Conservation (phyloP, 2,888 invertebrate species). For the Parnassius glacialis region DNA sequence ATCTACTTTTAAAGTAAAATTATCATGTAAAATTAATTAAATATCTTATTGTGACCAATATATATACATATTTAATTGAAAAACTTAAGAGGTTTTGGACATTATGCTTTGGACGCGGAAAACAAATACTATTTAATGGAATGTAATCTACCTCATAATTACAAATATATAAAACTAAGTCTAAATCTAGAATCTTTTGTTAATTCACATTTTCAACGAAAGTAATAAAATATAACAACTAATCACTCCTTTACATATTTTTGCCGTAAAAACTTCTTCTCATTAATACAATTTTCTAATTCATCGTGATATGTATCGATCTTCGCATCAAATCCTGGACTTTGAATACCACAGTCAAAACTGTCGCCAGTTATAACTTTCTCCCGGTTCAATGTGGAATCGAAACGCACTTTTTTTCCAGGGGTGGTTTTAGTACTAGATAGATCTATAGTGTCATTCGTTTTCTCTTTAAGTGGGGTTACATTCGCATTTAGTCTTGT, state of each 20-base stretch:
- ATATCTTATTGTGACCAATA: too few relatives aligned
- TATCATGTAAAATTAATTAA: too few relatives aligned
- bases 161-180: too few relatives aligned
- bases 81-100: background rate
- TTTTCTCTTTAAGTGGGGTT: conserved; percentile 61
- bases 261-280: conserved; percentile 70
- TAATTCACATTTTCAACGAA: too few relatives aligned
- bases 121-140: too few relatives aligned
- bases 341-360: conserved; percentile 67
- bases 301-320: conserved; percentile 77
- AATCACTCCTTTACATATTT: conserved; percentile 54
- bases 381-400: conserved; percentile 71
- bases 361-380: conserved; percentile 75
- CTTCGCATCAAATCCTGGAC: conserved; percentile 71
- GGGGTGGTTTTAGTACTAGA: conserved; percentile 63
- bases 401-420: conserved; percentile 72
- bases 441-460: conserved; percentile 48
- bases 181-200: too few relatives aligned
- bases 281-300: conserved; percentile 75
- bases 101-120: conserved; percentile 10
- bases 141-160: too few relatives aligned
- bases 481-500: conserved; percentile 69
- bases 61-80: background rate
- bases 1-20: background rate
- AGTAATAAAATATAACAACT: too few relatives aligned